Base-by-base conservation (phyloP, 2,797 vertebrate species). In the Psittacula echo region DNA sequence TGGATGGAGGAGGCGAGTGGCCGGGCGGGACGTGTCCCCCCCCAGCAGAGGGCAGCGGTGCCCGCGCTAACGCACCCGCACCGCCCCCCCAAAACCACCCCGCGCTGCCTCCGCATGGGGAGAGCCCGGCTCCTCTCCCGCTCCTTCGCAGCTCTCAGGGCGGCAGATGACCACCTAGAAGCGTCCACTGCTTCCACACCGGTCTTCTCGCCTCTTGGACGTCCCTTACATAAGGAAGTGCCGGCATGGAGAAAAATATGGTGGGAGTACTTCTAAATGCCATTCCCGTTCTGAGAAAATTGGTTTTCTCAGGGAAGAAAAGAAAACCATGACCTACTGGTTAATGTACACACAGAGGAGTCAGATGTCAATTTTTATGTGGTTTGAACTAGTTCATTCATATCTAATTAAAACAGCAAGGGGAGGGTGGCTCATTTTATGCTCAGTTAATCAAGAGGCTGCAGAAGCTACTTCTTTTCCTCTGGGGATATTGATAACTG, bases 401-500 rank as follows among this genome's bases (percentile, higher is more conserved):
- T 78, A 83, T 77, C 72, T 84, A 87, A 89, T 93, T 96, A 90
- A 93, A 95, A 92, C 70, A 81, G 54, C 87, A 85, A 78, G 32
- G 76, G 89, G 58, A 86, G 62, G 62, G 92, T 1, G 32, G 62
- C 85, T 96, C 73, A 78, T 94, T 96, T 95, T 94, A 92, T 96
- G 94, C 94, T 96, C 85, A 84, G 89, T 94, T 94, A 95, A 89
- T 96, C 92, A 90, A 85, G 87, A 78, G 70, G 39, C 50, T 92
- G 42, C 47, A 87, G 85, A 80, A 89, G 85, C 70, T 90, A 64
- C 66, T 87, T 94, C 44, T 92, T 97, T 91, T 95, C 62, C 76
- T 95, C 87, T 84, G 66, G 60, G 70, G 56, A 80, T 85, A 47
- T 45, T 68, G 73, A 70, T 76, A 84, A 75, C 54, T 84, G 39